Conservation (phyloP, 1,140 invertebrate genomes). For the Anoplolepis gracilipes region DNA sequence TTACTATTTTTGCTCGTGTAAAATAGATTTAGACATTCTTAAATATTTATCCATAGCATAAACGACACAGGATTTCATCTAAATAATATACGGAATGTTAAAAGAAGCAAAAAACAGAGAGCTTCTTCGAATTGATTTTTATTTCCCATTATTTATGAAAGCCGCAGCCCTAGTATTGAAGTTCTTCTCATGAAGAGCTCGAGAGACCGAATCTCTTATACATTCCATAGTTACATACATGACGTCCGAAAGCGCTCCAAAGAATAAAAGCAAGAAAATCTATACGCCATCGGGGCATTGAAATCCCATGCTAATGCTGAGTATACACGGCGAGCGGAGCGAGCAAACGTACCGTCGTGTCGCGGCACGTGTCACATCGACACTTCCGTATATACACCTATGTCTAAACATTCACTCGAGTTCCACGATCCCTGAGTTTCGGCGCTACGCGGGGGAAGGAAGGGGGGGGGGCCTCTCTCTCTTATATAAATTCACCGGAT, state of each 20-base stretch:
- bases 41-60: background rate
- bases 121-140: slow-evolving; percentile 17
- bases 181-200: background rate
- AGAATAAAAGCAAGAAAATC: slow-evolving; percentile 46
- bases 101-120: background rate
- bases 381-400: slow-evolving; percentile 53
- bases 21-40: background rate
- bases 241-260: slow-evolving; percentile 29
- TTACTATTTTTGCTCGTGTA: background rate
- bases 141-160: slow-evolving; percentile 17
- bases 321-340: slow-evolving; percentile 31
- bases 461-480: background rate
- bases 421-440: slow-evolving; percentile 15
- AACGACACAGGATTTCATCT: background rate
- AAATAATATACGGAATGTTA: background rate
- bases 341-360: slow-evolving; percentile 39
- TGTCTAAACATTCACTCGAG: slow-evolving; percentile 44
- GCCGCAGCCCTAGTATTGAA: background rate
- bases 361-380: slow-evolving; percentile 56
- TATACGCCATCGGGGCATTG: slow-evolving; percentile 36
- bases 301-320: slow-evolving; percentile 59
- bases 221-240: background rate
- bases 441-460: background rate
- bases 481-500: slow-evolving; percentile 48
- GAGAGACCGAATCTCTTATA: slow-evolving; percentile 17